Base-by-base conservation (phyloP, 2,888 invertebrate species). In the Aphrophora alni region DNA sequence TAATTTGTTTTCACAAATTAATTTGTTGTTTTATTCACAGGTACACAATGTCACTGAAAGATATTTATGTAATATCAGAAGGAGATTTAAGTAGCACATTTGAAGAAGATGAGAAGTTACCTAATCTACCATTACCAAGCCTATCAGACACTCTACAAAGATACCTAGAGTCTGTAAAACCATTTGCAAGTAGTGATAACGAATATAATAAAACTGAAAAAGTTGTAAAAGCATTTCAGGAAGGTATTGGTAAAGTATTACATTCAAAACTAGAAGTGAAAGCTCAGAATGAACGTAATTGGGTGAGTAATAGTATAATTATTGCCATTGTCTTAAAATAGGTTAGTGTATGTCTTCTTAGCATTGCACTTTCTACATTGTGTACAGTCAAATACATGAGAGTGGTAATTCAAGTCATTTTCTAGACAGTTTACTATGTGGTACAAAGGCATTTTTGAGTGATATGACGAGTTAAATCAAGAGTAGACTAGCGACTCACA, bases 111-210 rank as follows among this genome's bases (percentile, higher is more conserved):
- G 88, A 91, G 69, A 85, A 85, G 7, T 86, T 92, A 24, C 91
- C 91, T 3, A 86, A 89, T 8, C 86, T 92, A 17, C 92, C 92
- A 8, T 86, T 92, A 26, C 92, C 92, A 24, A 85, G 88, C 7
- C 86, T 92, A 12, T 86, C 87, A 2, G 88, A 90, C 17, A 92
- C 92, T 0, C 85, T 92, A 78, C 86, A 88, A 21, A 89, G 90
- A 82, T 92, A 92, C 85, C 88, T 90, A 73, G 89, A 90, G 72
- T 89, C 90, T 74, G 88, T 91, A 3, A 87, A 87, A 82, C 90
- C 90, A 10, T 89, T 90, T 84, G 88, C 89, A 0, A 88, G 87
- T 0, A 85, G 86, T 27, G 88, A 88, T 68, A 12, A 78, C 2
- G 91, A 92, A 85, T 86, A 89, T 82, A 84, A 86, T 33, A 86